Evolutionary conservation across 2,797 vertebrate genomes (phyloP), one percentile per base, ranked within the genome.

Genomic region (Clarias fuscus): DNA sequence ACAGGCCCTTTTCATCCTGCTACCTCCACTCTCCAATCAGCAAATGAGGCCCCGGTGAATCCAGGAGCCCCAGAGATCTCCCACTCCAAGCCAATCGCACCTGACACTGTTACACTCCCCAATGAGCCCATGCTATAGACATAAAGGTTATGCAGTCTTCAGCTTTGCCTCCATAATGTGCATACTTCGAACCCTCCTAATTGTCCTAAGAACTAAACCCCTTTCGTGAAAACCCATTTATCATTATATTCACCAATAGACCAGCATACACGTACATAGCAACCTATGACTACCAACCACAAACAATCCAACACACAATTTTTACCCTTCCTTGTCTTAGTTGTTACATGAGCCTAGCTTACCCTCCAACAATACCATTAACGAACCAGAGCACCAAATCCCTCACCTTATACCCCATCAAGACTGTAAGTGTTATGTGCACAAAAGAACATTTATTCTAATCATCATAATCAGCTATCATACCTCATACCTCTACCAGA

Each of bases 11-110:
- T 95, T 95, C 92, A 95, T 96, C 95, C 91, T 85, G 88, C 93
- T 96, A 96, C 96, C 96, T 95, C 94, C 62, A 90, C 95, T 96
- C 95, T 94, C 95, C 96, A 96, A 97, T 96, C 95, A 96, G 96
- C 95, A 96, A 96, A 97, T 94, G 94, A 95, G 94, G 86, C 88
- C 90, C 94, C 93, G 94, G 95, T 93, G 92, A 93, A 94, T 93
- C 95, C 95, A 94, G 95, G 94, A 91, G 93, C 93, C 92, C 84
- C 89, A 85, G 88, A 89, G 93, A 91, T 91, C 88, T 91, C 93
- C 92, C 93, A 95, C 92, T 89, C 89, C 91, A 91, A 91, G 92
- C 91, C 91, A 91, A 90, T 89, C 89, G 90, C 92, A 92, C 88
- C 89, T 92, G 93, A 94, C 93, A 94, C 94, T 93, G 92, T 95